Conservation (phyloP, 2,888 invertebrate species). For the Nyleta sp. region DNA sequence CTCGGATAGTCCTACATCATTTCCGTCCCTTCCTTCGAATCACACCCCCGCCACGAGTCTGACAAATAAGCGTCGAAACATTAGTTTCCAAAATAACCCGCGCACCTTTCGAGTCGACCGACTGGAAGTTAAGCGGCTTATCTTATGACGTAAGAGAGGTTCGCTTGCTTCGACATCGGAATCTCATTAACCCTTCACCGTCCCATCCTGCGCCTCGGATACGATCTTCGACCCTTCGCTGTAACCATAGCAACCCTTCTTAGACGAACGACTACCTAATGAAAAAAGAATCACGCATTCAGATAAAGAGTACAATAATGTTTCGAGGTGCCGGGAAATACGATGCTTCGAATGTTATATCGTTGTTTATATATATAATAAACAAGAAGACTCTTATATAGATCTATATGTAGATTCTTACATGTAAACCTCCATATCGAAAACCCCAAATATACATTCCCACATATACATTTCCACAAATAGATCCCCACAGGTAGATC, state of each 20-base stretch:
- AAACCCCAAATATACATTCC: too few relatives aligned
- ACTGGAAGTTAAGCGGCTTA: constrained; percentile 51
- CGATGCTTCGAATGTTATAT: neutral
- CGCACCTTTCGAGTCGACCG: constrained; percentile 14
- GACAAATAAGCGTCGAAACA: constrained; percentile 39
- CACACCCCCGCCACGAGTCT: constrained; percentile 26
- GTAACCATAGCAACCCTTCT: constrained; percentile 67
- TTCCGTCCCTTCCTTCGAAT: neutral
- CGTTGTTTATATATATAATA: too few relatives aligned
- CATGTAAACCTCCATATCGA: too few relatives aligned
- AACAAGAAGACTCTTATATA: too few relatives aligned
- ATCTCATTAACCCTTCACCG: constrained; percentile 68
- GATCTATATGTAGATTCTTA: too few relatives aligned
- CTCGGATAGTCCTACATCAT: constrained; percentile 9
- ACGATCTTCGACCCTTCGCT: constrained; percentile 65
- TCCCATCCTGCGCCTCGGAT: constrained; percentile 41
- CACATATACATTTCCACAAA: too few relatives aligned
- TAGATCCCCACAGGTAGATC: too few relatives aligned
- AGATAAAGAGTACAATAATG: constrained; percentile 34
- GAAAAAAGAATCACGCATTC: constrained; percentile 59
- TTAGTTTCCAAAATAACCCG: constrained; percentile 32
- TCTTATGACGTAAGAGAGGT: constrained; percentile 48
- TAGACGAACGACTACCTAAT: constrained; percentile 59
- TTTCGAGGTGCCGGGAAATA: neutral
- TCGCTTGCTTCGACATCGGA: constrained; percentile 62